Conservation (phyloP, 2,797 vertebrate genomes). For the Gymnothorax reevesii region DNA sequence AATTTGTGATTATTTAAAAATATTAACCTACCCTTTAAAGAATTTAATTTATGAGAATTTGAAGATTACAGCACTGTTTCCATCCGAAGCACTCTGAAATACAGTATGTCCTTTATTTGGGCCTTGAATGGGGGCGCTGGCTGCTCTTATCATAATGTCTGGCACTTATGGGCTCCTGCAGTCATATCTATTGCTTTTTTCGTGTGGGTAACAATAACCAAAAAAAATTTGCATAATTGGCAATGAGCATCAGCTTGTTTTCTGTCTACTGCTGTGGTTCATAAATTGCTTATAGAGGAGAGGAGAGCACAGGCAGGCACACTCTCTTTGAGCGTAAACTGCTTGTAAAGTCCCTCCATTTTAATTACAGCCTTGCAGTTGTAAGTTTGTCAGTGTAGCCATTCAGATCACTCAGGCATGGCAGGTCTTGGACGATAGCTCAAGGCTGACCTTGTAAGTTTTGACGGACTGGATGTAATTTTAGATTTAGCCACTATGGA, state of each 20-base stretch:
- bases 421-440: slow-evolving; percentile 35
- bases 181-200: neutral
- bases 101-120: neutral
- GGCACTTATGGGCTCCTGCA: neutral
- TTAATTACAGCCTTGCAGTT: slow-evolving; percentile 49
- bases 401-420: slow-evolving; percentile 47
- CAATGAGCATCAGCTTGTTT: neutral
- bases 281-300: neutral
- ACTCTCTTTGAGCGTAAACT: slow-evolving; percentile 12
- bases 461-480: slow-evolving; percentile 51
- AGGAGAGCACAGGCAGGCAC: slow-evolving; percentile 18
- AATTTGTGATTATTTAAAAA: too few species aligned
- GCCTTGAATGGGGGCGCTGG: neutral
- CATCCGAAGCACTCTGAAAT: neutral
- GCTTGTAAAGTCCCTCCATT: slow-evolving; percentile 17
- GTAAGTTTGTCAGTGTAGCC: slow-evolving; percentile 34
- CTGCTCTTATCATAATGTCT: neutral
- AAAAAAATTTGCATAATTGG: neutral
- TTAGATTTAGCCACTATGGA: slow-evolving; percentile 45
- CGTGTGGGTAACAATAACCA: neutral
- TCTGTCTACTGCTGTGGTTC: neutral
- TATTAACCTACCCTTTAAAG: too few species aligned
- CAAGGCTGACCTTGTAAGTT: slow-evolving; percentile 60
- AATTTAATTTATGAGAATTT: neutral
- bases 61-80: neutral